phyloP scores from a whole-genome alignment of 2,888 invertebrate species.

The Cryptosula pallasiana region DNA sequence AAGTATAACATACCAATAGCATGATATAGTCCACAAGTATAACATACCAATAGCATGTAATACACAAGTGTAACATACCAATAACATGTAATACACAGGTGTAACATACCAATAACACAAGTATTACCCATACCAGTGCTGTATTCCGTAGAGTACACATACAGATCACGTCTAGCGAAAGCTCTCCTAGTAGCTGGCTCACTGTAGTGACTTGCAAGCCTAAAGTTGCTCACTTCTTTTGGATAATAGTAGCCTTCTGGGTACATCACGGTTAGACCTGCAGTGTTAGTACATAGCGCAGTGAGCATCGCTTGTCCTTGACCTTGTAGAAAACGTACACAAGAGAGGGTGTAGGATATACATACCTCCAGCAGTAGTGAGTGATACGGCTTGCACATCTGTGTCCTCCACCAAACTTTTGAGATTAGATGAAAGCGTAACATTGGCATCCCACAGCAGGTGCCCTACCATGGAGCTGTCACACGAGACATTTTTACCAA shows the following conservation, averaged over 20 bases:
- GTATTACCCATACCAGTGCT: not conserved
- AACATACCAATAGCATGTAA: too few relatives aligned
- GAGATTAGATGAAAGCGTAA: slow-evolving; percentile 6
- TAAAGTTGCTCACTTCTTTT: not conserved
- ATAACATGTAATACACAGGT: too few relatives aligned
- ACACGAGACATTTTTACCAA: slow-evolving; percentile 31
- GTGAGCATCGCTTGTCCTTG: too few relatives aligned
- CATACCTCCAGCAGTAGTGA: slow-evolving; percentile 19
- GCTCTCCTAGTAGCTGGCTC: not conserved
- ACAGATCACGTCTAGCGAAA: not conserved
- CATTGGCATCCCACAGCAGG: slow-evolving; percentile 45
- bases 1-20: too few relatives aligned
- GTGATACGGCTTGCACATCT: not conserved
- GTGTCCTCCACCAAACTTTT: not conserved
- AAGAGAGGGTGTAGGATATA: too few relatives aligned
- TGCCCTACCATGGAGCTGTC: slow-evolving; percentile 40
- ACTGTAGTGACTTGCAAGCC: not conserved
- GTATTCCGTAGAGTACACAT: not conserved
- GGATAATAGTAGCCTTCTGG: not conserved
- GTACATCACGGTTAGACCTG: not conserved
- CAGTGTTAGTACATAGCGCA: not conserved
- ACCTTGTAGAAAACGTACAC: too few relatives aligned
- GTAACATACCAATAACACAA: too few relatives aligned
- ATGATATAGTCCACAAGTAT: too few relatives aligned
- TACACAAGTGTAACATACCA: too few relatives aligned